Conservation (phyloP, 2,113 vertebrate genomes). For the rabbit (Oryctolagus cuniculus) region mOryCun1.1 NC_091435.1:119612001-119612500, state of each 20-base stretch:
- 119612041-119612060: not conserved
- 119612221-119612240: constrained; percentile 50
- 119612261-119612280: not conserved
- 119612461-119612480: too few relatives aligned
- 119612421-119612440: too few relatives aligned
- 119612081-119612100: not conserved
- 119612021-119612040: constrained; percentile 6
- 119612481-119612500: too few relatives aligned
- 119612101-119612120: not conserved
- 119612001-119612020: constrained; percentile 25
- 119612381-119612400: too few relatives aligned
- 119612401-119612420: too few relatives aligned
- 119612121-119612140: not conserved
- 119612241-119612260: not conserved
- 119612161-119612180: constrained; percentile 1
- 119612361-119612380: too few relatives aligned
- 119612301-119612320: constrained; percentile 27
- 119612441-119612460: too few relatives aligned
- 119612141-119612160: not conserved
- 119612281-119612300: not conserved
- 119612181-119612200: not conserved
- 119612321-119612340: not conserved
- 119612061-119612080: not conserved
- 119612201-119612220: constrained; percentile 21
- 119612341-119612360: not conserved